Conservation (phyloP, 2,113 vertebrate species). For the Xiphophorus hellerii region DNA sequence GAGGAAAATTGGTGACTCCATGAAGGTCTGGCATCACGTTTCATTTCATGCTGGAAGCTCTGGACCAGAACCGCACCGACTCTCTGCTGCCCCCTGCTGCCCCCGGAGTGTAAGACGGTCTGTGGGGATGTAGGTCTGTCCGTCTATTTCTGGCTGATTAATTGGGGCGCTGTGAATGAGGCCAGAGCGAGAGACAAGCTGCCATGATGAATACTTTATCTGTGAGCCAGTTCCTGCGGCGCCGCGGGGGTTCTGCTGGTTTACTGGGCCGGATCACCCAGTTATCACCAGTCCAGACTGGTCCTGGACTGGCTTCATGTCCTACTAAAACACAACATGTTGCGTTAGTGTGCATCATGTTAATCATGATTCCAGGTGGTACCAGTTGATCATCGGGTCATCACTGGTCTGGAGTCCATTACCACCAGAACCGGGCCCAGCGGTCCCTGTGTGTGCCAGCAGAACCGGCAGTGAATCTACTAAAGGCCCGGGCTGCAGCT, state of each 20-base stretch:
- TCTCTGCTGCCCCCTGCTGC: constrained; percentile 14
- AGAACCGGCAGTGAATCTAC: constrained; percentile 52
- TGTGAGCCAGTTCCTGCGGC: constrained; percentile 67
- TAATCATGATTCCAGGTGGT: no score
- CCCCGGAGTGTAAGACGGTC: constrained; percentile 62
- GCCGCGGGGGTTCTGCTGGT: constrained; percentile 51
- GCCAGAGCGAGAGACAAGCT: constrained; percentile 56
- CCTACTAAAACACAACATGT: no score
- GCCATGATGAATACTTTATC: constrained; percentile 67
- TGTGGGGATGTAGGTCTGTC: constrained; percentile 74
- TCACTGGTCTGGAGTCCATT: not conserved
- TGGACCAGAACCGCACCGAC: no score
- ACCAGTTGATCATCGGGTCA: no score
- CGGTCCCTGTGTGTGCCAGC: not conserved
- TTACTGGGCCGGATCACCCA: constrained; percentile 55
- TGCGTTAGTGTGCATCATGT: no score
- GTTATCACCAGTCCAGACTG: constrained; percentile 19
- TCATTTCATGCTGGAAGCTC: no score
- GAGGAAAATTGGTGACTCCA: no score
- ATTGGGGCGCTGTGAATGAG: constrained; percentile 80
- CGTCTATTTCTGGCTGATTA: constrained; percentile 81
- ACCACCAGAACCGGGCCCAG: constrained; percentile 9
- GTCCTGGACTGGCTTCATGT: no score
- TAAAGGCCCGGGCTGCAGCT: constrained; percentile 67
- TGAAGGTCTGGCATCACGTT: no score